Base-by-base conservation (phyloP, 2,113 vertebrate genomes). In the Cyanoderma ruficeps region DNA sequence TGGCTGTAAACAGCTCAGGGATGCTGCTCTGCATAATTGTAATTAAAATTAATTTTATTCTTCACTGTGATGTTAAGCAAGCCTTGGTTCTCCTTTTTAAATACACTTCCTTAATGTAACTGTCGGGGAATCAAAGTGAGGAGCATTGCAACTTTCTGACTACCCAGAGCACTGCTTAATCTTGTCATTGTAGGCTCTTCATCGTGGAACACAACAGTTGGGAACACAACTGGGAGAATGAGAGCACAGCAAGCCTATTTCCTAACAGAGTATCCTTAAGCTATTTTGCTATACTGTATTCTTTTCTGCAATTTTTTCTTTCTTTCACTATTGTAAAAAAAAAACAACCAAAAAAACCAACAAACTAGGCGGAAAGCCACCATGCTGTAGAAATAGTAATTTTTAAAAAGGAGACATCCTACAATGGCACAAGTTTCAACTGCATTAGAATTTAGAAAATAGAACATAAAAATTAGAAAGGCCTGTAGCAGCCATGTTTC, bases 11-110 rank as follows among this genome's bases (percentile, higher is more conserved):
- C 71, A 46, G 56, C 41, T 81, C 22, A 74, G 52, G 50, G 71
- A 85, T 67, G 55, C 78, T 88, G 50, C 52, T 90, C 80, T 79
- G 75, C 75, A 44, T 31, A 85, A 57, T 2, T 67, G 47, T 41
- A 60, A 90, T 83, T 80, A 77, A 89, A 87, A 23, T 42, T 57
- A 47, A 33, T 69, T 87, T 89, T 46, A 42, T 70, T 95, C 56
- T 63, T 87, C 46, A 11, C 24, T 47, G 9, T 39, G 37, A 19
- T 65, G 28, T 47, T 89, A 65, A 65, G 49, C 27, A 81, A 90
- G 60, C 52, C 76, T 53, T 19, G 20, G 24, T 39, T 76, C 18
- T 33, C 33, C 57, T 89, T 87, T 87, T 72, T 52, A 59, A 65
- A 78, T 42, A 71, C 4, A 46, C 49, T 13, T 42, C 27, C 35